phyloP scores from a whole-genome alignment of 37 sponge, comb jelly and placozoan genomes.

The Aphrocallistes beatrix region DNA sequence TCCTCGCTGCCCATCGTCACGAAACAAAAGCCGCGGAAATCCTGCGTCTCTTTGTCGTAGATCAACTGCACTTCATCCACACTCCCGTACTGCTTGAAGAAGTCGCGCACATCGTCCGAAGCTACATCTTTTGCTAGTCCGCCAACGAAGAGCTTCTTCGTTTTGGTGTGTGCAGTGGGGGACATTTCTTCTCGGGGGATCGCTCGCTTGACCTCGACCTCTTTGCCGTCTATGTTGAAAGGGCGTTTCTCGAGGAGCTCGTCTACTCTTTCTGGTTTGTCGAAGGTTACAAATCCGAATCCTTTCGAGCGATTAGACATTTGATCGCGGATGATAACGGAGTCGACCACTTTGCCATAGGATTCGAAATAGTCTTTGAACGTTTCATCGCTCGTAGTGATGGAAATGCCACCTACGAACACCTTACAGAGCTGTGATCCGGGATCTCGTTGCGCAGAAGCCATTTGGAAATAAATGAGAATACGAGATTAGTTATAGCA shows the following conservation, averaged over 20 bases:
- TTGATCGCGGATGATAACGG: conserved; percentile 1
- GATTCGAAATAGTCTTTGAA: background rate
- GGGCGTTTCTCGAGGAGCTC: background rate
- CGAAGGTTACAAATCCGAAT: conserved; percentile 16
- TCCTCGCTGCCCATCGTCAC: conserved; percentile 1
- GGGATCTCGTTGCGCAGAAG: background rate
- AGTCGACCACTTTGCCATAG: background rate
- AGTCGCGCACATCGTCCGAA: background rate
- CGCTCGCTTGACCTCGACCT: conserved; percentile 1
- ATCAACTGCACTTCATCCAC: conserved; percentile 14
- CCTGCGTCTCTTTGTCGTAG: conserved; percentile 6
- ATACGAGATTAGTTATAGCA: too few species aligned
- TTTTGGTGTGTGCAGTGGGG: background rate
- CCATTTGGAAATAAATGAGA: background rate
- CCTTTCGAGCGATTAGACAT: conserved; percentile 16
- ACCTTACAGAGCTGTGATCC: background rate
- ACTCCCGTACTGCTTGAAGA: background rate
- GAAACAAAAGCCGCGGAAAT: conserved; percentile 8
- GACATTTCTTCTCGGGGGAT: background rate
- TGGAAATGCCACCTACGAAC: conserved; percentile 10
- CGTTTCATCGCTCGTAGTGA: background rate
- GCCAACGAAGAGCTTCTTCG: conserved; percentile 14
- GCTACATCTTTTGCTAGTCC: background rate
- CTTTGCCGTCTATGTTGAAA: conserved; percentile 20
- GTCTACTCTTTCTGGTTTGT: background rate